A percentile compares a stretch with the other conserved stretches of the same genome.
These are phyloP conservation scores for Salminus brasiliensis DNA, from an alignment of 2,113 vertebrate species.

Conservation along the genomic window DNA sequence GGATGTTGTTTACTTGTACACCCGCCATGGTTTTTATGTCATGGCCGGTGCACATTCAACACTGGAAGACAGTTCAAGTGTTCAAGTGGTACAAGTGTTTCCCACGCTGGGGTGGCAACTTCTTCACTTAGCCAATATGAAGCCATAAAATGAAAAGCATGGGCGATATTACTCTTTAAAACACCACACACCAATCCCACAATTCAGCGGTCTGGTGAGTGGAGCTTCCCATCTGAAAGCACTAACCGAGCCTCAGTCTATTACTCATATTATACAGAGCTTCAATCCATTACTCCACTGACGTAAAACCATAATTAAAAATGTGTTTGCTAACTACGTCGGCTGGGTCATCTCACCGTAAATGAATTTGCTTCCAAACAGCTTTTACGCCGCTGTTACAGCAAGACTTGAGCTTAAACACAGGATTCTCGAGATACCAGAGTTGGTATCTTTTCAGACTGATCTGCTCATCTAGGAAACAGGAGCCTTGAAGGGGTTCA, in stretches of 20 bases:
- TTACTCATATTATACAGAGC: not conserved
- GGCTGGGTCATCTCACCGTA: not conserved
- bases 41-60: too few relatives aligned
- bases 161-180: not conserved
- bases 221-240: not conserved
- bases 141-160: not conserved
- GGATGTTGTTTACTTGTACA: too few relatives aligned
- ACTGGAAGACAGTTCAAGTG: too few relatives aligned
- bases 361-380: conserved; percentile 10
- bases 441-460: not conserved
- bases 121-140: not conserved
- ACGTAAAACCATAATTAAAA: conserved; percentile 23
- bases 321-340: conserved; percentile 9
- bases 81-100: not conserved
- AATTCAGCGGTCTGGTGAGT: not conserved
- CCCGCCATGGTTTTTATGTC: too few relatives aligned
- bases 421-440: not conserved
- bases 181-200: not conserved
- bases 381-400: not conserved
- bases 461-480: not conserved
- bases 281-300: not conserved
- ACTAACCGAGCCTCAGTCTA: not conserved
- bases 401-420: conserved; percentile 1
- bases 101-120: not conserved
- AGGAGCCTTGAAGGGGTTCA: not conserved